Base-by-base conservation (phyloP, 2,888 invertebrate genomes). In the Synergus japonicus region DNA sequence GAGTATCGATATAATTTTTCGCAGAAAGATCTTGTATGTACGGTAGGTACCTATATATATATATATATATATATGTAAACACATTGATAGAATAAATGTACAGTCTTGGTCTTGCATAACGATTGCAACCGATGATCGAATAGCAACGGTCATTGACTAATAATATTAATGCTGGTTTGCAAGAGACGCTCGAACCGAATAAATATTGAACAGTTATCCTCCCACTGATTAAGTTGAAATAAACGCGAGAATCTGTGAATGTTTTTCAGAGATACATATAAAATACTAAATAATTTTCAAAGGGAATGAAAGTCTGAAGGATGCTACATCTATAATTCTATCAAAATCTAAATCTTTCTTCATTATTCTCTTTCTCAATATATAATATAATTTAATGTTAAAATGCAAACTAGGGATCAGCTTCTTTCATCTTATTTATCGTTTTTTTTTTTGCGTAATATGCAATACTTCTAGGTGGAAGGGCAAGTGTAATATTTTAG, bases 101-200 rank as follows among this genome's bases (percentile, higher is more conserved):
- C 15, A 41, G 65, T 29, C 7, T 41, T 41, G 37, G n/a, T n/a
- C 65, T 65, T 65, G 65, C 65, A 29, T 65, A 65, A 65, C 65
- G 12, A 65, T 37, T 37, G 29, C 60, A 63, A 63, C 22, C 41
- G n/a, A 65, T 41, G 65, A 65, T 65, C 65, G 65, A 41, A 37
- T 65, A 65, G 41, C 29, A 65, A 41, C 65, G 65, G 65, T 65
- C 65, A 65, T 65, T 65, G 41, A 65, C 41, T 65, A 64, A 37
- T 60, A n/a, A 58, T 58, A 58, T n/a, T 58, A 58, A 58, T 58
- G 58, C 58, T n/a, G 58, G 58, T 5, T 58, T 58, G 58, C 58
- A 58, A 58, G 58, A 37, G 5, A 64, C 37, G 37, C 64, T 64
- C 64, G 37, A 15, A 64, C 37, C 37, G 37, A 41, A 64, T 64